These are phyloP conservation scores for Martes flavigula DNA, from an alignment of 2,797 vertebrate genomes.

Conservation along the genomic window DNA sequence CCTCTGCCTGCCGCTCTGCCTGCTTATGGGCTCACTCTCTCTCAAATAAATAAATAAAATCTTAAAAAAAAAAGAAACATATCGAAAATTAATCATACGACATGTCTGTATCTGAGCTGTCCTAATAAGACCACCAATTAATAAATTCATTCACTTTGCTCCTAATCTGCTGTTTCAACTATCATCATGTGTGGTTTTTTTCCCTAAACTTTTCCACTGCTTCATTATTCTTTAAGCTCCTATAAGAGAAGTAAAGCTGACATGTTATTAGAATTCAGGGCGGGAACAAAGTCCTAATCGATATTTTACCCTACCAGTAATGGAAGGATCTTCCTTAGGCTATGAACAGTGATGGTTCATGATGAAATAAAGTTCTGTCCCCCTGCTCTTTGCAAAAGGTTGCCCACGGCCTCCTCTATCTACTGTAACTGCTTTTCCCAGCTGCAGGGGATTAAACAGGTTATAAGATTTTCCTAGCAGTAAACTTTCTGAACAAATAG, in stretches of 20 bases:
- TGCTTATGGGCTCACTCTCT: too few relatives aligned
- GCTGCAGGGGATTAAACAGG: constrained; percentile 74
- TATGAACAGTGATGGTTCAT: not conserved
- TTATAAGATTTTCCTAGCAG: constrained; percentile 81
- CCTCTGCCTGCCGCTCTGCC: too few relatives aligned
- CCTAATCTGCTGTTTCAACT: not conserved
- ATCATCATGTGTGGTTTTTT: not conserved
- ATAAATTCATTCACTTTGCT: not conserved
- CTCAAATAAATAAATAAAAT: too few relatives aligned
- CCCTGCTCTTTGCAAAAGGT: not conserved
- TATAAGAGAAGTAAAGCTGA: not conserved
- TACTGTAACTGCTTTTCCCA: constrained; percentile 49
- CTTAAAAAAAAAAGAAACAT: not conserved
- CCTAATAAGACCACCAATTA: not conserved
- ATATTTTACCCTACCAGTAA: not conserved
- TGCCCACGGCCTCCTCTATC: not conserved
- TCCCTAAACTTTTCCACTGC: not conserved
- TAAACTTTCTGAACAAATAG: constrained; percentile 76
- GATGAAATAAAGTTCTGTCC: not conserved
- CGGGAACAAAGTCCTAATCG: not conserved
- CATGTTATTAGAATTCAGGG: not conserved
- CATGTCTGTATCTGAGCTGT: not conserved
- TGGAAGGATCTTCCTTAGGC: not conserved
- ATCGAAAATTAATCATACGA: not conserved
- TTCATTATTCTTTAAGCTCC: not conserved